Percentiles rank a stretch among this genome's conserved stretches.
Conservation (phyloP, 2,113 vertebrate species). For the Boulengeromyrus knoepffleri region DNA sequence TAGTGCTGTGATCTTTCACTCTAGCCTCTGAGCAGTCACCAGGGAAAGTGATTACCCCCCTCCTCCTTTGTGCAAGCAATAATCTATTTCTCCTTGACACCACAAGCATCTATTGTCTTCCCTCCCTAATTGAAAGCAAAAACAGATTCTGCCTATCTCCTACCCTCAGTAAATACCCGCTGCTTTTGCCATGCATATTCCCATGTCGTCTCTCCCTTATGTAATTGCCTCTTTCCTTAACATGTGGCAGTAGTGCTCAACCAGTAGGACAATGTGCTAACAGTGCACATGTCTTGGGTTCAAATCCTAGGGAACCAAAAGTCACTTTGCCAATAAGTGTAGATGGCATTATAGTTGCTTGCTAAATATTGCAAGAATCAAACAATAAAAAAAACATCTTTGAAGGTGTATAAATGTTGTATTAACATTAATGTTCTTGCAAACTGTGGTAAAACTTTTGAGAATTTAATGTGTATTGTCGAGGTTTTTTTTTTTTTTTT, state of each 20-base stretch:
- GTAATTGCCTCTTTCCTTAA: not conserved
- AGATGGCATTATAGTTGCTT: not conserved
- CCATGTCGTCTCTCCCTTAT: not conserved
- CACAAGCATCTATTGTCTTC: slow-evolving; percentile 33
- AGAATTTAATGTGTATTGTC: not conserved
- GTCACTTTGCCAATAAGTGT: not conserved
- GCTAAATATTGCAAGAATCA: not conserved
- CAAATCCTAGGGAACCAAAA: not conserved
- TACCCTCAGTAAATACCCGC: slow-evolving; percentile 21
- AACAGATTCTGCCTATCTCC: slow-evolving; percentile 9
- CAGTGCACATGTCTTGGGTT: not conserved
- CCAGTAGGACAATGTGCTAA: not conserved
- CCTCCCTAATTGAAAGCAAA: slow-evolving; percentile 31
- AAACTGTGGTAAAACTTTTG: not conserved
- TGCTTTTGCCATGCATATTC: slow-evolving; percentile 14
- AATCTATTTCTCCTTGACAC: slow-evolving; percentile 22
- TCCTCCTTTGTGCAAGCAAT: slow-evolving; percentile 31
- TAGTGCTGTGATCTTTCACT: slow-evolving; percentile 60
- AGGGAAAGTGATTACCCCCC: slow-evolving; percentile 63
- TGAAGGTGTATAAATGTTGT: not conserved
- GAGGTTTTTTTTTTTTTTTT: not conserved
- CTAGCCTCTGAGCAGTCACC: slow-evolving; percentile 54
- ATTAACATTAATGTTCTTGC: not conserved
- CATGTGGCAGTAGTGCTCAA: not conserved
- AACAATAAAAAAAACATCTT: not conserved